Conservation (phyloP, 2,113 vertebrate species). For the Holacanthus passer region DNA sequence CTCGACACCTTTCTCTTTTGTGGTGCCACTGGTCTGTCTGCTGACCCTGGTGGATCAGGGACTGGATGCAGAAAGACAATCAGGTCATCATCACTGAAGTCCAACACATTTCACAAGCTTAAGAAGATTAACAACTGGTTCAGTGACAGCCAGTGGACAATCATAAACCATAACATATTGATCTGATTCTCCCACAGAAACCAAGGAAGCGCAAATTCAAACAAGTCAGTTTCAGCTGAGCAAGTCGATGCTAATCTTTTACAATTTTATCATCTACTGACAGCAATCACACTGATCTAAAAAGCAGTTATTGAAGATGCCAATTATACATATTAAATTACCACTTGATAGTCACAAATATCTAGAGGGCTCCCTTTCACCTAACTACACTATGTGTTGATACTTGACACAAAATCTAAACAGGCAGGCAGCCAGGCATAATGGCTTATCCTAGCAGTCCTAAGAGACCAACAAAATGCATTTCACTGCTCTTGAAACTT, state of each 20-base stretch:
- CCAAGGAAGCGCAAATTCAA: not conserved
- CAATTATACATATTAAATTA: constrained; percentile 12
- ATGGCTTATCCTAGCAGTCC: constrained; percentile 22
- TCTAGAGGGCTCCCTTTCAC: constrained; percentile 18
- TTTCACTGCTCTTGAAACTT: constrained; percentile 13
- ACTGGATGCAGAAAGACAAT: constrained; percentile 67
- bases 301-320: not conserved
- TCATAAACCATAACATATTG: not conserved
- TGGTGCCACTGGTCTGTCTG: constrained; percentile 87
- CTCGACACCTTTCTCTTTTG: constrained; percentile 96
- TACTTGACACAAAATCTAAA: constrained; percentile 44
- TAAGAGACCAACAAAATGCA: constrained; percentile 13
- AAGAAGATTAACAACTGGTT: constrained; percentile 13
- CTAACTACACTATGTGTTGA: constrained; percentile 27
- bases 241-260: not conserved
- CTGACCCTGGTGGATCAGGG: constrained; percentile 89
- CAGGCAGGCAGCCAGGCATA: constrained; percentile 37
- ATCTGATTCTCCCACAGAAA: not conserved
- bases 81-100: constrained; percentile 2
- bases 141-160: not conserved
- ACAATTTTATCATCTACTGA: constrained; percentile 3
- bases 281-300: constrained; percentile 10
- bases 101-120: not conserved
- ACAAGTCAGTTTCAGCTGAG: constrained; percentile 4
- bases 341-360: constrained; percentile 14